Evolutionary conservation across 1,140 invertebrate genomes (phyloP).

Genomic region (Bombus affinis): DNA sequence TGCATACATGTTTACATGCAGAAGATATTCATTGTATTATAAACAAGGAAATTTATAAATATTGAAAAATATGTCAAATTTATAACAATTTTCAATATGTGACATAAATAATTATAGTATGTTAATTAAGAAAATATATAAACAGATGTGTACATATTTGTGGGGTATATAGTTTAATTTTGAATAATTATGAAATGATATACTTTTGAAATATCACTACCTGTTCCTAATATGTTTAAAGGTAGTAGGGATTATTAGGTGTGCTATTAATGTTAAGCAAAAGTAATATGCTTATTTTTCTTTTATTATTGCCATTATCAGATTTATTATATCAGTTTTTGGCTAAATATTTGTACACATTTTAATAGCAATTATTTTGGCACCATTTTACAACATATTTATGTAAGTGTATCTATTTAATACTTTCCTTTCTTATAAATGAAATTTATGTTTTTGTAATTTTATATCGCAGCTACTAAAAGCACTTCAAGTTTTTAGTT

Average conservation of each 20-base stretch:
- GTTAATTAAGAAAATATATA: not conserved
- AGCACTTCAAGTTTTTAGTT: conserved; percentile 58
- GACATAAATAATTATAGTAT: conserved; percentile 35
- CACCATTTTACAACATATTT: conserved; percentile 63
- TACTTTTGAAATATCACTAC: conserved; percentile 11
- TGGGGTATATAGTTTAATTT: conserved; percentile 21
- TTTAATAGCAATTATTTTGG: conserved; percentile 67
- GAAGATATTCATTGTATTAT: conserved; percentile 46
- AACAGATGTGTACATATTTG: conserved; percentile 6
- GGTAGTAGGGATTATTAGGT: conserved; percentile 37
- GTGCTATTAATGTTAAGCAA: conserved; percentile 42
- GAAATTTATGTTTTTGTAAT: conserved; percentile 48
- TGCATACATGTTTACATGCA: conserved; percentile 65
- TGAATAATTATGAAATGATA: conserved; percentile 24
- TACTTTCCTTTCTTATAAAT: conserved; percentile 50
- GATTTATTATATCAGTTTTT: conserved; percentile 64
- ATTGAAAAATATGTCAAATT: conserved; percentile 44
- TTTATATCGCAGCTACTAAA: conserved; percentile 62
- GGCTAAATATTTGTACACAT: conserved; percentile 71
- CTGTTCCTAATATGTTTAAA: conserved; percentile 23
- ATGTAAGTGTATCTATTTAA: conserved; percentile 49
- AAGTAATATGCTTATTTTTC: conserved; percentile 34
- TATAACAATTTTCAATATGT: conserved; percentile 36
- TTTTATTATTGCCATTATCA: conserved; percentile 59
- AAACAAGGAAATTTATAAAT: conserved; percentile 53